Base-by-base conservation (phyloP, 2,797 vertebrate genomes). In the Hybognathus amarus region DNA sequence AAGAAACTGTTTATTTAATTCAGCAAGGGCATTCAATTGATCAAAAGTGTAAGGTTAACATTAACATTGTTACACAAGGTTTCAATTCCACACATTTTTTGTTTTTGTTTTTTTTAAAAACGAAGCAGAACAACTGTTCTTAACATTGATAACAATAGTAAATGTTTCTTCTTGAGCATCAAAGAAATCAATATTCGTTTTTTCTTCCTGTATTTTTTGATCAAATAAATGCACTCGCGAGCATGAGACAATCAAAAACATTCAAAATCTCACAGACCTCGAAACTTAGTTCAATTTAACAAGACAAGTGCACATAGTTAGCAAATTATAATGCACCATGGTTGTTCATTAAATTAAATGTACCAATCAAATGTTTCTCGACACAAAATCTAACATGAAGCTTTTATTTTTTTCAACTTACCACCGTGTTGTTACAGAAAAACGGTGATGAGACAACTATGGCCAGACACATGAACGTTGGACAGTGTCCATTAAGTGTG, bases 371-470 rank as follows among this genome's bases (percentile, higher is more conserved):
- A 74, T 36, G 30, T n/a, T n/a, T 30, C 76, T 64, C 5, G 76
- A 77, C 76, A 77, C 76, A 63, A 64, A 78, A 64, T 63, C 40
- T 63, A 78, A 66, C 59, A 50, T 66, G 64, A 79, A 68, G 20
- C 17, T 24, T 68, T 79, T 67, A 47, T 64, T 73, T 87, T 85
- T 83, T 6, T 63, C 75, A 83, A 76, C 54, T 70, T 38, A 73
- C 67, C 87, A 83, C 33, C 75, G 47, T 17, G 74, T 67, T 77
- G 64, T 73, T 75, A 88, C 80, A 87, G 63, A 83, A 85, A 83
- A 81, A 78, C 36, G 56, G 45, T 77, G 73, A 47, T 76, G 69
- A 78, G 70, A 83, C 66, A 69, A 59, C 77, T 77, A 50, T 74
- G 80, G 70, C 86, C 85, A 84, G 59, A 85, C 79, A 74, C 24